Evolutionary conservation across 2,888 invertebrate genomes (phyloP).

Genomic region (Meta bourneti): DNA sequence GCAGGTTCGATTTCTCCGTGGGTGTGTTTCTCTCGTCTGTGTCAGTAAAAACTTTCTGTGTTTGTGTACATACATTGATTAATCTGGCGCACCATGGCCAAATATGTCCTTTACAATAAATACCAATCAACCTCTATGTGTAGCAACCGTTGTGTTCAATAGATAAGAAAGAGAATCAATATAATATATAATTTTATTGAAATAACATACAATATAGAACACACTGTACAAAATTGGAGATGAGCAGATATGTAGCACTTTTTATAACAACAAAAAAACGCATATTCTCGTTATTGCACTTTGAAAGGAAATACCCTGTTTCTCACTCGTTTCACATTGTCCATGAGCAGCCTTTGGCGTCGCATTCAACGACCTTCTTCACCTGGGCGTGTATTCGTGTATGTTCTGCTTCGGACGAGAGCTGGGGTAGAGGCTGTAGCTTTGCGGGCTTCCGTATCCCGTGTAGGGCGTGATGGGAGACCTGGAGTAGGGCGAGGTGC

Average conservation of each 20-base stretch:
- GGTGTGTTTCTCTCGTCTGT: no score
- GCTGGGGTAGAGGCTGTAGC: constrained; percentile 61
- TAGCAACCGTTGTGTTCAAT: no score
- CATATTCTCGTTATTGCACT: neutral
- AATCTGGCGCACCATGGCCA: no score
- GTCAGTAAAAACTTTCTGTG: no score
- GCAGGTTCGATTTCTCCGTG: no score
- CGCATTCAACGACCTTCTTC: constrained; percentile 21
- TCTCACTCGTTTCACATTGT: constrained; percentile 46
- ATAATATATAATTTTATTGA: constrained; percentile 58
- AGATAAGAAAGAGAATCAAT: neutral
- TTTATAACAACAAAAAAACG: neutral
- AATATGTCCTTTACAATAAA: no score
- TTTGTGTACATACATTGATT: no score
- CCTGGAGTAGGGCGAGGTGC: constrained; percentile 61
- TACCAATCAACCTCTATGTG: no score
- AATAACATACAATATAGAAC: constrained; percentile 61
- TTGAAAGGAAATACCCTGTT: neutral
- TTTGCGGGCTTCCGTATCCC: constrained; percentile 38
- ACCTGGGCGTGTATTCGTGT: constrained; percentile 66
- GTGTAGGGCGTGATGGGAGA: constrained; percentile 35
- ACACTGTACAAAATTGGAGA: constrained; percentile 61
- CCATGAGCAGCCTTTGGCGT: constrained; percentile 42
- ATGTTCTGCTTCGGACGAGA: constrained; percentile 66
- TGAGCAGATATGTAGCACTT: constrained; percentile 44